These are phyloP conservation scores for Ceuthmochares aereus DNA, from an alignment of 2,113 vertebrate species.

Conservation along the genomic window DNA sequence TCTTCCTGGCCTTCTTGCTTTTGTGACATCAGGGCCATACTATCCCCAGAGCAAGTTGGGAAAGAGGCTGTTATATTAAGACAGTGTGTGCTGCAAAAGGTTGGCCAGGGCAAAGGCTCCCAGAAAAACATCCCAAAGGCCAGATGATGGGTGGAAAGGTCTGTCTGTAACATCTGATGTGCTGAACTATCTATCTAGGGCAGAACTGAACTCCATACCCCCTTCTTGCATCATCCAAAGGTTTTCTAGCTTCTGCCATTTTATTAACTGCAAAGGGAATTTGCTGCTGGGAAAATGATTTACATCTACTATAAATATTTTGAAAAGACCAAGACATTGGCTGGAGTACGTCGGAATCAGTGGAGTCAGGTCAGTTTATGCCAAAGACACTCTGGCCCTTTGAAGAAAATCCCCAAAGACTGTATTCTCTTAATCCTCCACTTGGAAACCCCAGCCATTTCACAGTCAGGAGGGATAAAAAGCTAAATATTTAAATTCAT, in stretches of 20 bases:
- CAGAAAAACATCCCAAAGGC: background rate
- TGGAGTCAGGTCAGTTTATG: background rate
- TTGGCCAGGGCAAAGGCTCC: background rate
- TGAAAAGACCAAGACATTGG: background rate
- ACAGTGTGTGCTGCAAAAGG: background rate
- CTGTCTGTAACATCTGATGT: background rate
- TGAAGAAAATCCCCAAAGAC: slow-evolving; percentile 3
- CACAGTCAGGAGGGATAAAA: background rate
- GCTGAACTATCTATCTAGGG: background rate
- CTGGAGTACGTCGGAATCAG: background rate
- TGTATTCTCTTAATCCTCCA: background rate
- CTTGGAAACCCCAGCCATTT: background rate
- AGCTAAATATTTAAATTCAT: slow-evolving; percentile 26
- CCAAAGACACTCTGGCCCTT: background rate
- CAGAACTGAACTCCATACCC: background rate
- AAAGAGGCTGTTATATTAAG: background rate
- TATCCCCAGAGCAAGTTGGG: background rate
- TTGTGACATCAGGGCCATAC: background rate
- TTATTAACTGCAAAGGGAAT: slow-evolving; percentile 18
- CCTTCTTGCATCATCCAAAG: background rate
- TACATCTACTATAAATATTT: slow-evolving; percentile 24
- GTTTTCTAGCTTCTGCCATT: slow-evolving; percentile 1
- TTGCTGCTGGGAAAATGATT: slow-evolving; percentile 31
- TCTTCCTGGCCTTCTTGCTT: background rate
- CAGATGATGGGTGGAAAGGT: background rate